Percentiles rank a stretch among this genome's conserved stretches.
These are phyloP conservation scores for Myzus persicae DNA, from an alignment of 1,140 invertebrate species.

Conservation along the genomic window DNA sequence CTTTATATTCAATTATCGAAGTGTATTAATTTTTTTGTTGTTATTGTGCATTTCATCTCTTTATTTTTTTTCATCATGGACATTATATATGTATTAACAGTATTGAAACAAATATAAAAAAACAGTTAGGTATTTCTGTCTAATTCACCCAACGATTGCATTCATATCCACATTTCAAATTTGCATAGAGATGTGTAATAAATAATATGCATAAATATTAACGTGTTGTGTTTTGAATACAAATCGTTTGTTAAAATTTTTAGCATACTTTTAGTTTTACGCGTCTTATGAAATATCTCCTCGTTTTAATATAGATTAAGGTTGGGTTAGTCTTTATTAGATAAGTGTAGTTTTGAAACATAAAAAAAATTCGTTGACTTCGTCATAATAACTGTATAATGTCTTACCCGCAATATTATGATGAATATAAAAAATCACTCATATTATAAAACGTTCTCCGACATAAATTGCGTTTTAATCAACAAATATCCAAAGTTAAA, in stretches of 20 bases:
- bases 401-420: neutral
- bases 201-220: neutral
- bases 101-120: neutral
- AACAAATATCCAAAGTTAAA: neutral
- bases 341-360: neutral
- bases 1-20: neutral
- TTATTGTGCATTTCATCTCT: neutral
- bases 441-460: neutral
- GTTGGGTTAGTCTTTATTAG: neutral
- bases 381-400: neutral
- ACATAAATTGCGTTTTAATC: neutral
- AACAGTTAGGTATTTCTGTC: neutral
- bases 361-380: neutral
- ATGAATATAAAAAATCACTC: neutral
- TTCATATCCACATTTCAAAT: neutral
- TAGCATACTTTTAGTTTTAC: neutral
- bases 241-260: neutral
- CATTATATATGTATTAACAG: neutral
- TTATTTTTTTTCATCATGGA: neutral
- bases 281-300: neutral
- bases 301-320: neutral
- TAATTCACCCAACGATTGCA: neutral
- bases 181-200: neutral
- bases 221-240: neutral
- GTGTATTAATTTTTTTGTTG: neutral